Percentiles rank a stretch among this genome's conserved stretches.
phyloP scores from a whole-genome alignment of 1,140 invertebrate species.

The Antheraea pernyi region DNA sequence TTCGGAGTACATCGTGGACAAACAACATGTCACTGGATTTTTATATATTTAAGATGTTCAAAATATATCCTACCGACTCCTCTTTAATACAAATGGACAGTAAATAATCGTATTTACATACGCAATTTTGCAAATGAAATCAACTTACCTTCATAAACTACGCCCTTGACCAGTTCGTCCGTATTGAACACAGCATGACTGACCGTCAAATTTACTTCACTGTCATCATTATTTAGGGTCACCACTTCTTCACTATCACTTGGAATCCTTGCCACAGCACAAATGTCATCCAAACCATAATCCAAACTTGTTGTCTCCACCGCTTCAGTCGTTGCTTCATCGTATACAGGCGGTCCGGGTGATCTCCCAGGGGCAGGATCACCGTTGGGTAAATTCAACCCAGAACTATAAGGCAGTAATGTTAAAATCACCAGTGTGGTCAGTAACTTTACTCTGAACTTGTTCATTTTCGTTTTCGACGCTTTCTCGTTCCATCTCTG shows the following conservation, averaged over 20 bases:
- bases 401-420: slow-evolving; percentile 52
- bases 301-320: slow-evolving; percentile 35
- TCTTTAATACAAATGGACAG: too few species aligned
- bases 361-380: slow-evolving; percentile 67
- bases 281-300: slow-evolving; percentile 53
- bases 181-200: slow-evolving; percentile 63
- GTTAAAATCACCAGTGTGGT: slow-evolving; percentile 44
- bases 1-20: too few species aligned
- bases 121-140: neutral
- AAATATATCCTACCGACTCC: too few species aligned
- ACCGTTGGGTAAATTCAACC: slow-evolving; percentile 58
- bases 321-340: slow-evolving; percentile 26
- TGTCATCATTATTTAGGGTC: slow-evolving; percentile 56
- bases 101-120: too few species aligned
- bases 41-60: too few species aligned
- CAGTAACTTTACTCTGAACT: slow-evolving; percentile 36
- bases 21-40: too few species aligned
- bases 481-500: slow-evolving; percentile 2
- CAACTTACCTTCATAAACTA: slow-evolving; percentile 69
- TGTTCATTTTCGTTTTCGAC: slow-evolving; percentile 40
- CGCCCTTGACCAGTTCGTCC: slow-evolving; percentile 58
- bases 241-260: slow-evolving; percentile 66
- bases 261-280: slow-evolving; percentile 60
- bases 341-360: slow-evolving; percentile 57
- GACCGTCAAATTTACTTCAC: slow-evolving; percentile 65